Evolutionary conservation across 2,797 vertebrate genomes (phyloP).

Genomic region (Trachops cirrhosus): DNA sequence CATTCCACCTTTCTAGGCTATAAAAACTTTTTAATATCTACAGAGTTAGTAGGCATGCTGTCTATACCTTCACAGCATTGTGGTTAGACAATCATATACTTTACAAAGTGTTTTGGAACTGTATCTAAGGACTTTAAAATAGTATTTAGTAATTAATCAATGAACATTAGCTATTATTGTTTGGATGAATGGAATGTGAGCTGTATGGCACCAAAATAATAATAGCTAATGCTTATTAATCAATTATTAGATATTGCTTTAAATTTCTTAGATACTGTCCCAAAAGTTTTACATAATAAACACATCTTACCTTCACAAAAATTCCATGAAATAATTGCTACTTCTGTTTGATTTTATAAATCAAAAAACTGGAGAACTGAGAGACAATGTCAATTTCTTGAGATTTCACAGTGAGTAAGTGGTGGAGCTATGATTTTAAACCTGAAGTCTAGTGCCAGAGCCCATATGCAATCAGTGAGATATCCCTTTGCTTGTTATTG

Average conservation of each 20-base stretch:
- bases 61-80: neutral
- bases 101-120: neutral
- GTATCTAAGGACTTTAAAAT: neutral
- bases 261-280: neutral
- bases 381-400: neutral
- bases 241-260: neutral
- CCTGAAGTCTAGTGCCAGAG: neutral
- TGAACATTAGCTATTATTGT: neutral
- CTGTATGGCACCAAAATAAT: neutral
- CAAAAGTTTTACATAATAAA: conserved; percentile 22
- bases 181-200: neutral
- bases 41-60: neutral
- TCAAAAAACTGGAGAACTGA: conserved; percentile 3
- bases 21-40: conserved; percentile 17
- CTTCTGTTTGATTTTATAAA: conserved; percentile 14
- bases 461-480: neutral
- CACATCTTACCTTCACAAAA: neutral
- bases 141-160: neutral
- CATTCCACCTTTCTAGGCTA: neutral
- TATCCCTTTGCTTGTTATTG: conserved; percentile 1
- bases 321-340: neutral
- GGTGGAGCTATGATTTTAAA: conserved; percentile 2
- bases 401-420: neutral
- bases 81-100: neutral
- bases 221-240: neutral